phyloP scores from a whole-genome alignment of 2,888 invertebrate species.

The Parnassius mnemosyne region DNA sequence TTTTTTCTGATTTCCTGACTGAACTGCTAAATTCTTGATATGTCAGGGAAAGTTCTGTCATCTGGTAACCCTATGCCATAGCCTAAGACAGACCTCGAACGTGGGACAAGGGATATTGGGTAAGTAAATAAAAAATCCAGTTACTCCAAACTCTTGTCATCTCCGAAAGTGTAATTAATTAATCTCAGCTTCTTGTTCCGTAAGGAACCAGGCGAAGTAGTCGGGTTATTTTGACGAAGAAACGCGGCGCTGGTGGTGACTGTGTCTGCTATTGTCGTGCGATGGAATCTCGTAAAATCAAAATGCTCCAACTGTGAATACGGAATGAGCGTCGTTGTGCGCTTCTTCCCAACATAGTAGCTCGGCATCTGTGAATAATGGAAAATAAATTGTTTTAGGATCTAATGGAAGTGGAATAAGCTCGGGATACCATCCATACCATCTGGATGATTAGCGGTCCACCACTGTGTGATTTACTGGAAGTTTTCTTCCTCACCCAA shows the following conservation, averaged over 20 bases:
- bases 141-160: constrained; percentile 6
- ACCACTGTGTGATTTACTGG: too few species aligned
- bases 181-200: constrained; percentile 6
- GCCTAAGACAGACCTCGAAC: too few species aligned
- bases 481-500: too few species aligned
- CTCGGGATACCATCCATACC: too few species aligned
- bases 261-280: neutral
- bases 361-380: constrained; percentile 48
- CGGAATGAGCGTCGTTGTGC: constrained; percentile 43
- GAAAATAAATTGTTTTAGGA: neutral
- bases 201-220: neutral
- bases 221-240: neutral
- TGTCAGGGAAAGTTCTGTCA: too few species aligned
- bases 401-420: neutral
- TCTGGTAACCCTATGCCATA: too few species aligned
- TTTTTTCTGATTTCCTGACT: too few species aligned
- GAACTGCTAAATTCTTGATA: too few species aligned
- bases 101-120: too few species aligned
- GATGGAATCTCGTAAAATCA: neutral
- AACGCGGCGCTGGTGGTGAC: neutral
- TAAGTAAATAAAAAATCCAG: neutral
- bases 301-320: neutral
- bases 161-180: neutral
- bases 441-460: too few species aligned
- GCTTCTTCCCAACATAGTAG: constrained; percentile 46